These are phyloP conservation scores for Pithys albifrons DNA, from an alignment of 2,113 vertebrate species.

Conservation along the genomic window DNA sequence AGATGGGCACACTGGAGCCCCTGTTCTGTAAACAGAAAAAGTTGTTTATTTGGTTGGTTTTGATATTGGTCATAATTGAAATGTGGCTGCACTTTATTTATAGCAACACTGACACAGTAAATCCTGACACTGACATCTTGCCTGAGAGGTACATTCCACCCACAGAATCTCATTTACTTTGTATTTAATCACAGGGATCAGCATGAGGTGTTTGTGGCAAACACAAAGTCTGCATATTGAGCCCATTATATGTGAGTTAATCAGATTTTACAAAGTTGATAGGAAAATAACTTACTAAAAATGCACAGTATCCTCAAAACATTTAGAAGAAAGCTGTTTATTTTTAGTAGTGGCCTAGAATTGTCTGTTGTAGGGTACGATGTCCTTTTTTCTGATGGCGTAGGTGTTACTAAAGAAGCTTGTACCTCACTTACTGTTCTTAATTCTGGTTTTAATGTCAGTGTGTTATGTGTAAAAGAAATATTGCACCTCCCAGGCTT, in stretches of 20 bases:
- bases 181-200: not conserved
- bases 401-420: not conserved
- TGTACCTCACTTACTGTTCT: not conserved
- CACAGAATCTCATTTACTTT: not conserved
- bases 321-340: not conserved
- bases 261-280: not conserved
- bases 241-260: not conserved
- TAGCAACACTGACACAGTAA: not conserved
- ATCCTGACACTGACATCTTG: not conserved
- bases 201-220: not conserved
- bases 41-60: not conserved
- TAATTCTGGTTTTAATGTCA: slow-evolving; percentile 5
- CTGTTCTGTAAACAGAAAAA: not conserved
- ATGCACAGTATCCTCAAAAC: not conserved
- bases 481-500: not conserved
- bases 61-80: not conserved
- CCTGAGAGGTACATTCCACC: not conserved
- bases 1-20: not conserved
- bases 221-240: not conserved
- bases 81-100: not conserved
- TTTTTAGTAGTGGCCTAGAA: not conserved
- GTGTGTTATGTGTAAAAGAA: not conserved
- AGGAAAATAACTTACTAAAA: not conserved
- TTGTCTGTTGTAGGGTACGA: not conserved
- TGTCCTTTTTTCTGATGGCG: not conserved